Evolutionary conservation across 2,113 vertebrate genomes (phyloP).

Genomic region (Hypomesus transpacificus): DNA sequence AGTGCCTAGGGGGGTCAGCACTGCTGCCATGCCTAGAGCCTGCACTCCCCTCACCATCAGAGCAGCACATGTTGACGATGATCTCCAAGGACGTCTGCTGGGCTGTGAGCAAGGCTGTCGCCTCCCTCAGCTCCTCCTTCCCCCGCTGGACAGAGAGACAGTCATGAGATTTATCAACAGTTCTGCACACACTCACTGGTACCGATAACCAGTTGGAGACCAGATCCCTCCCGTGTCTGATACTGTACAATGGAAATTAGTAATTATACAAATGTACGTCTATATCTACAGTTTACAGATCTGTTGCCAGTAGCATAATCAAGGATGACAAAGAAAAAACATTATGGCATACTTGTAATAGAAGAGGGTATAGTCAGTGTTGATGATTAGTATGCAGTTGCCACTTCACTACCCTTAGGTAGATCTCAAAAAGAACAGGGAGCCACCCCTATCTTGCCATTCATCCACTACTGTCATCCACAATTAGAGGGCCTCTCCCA

Average conservation of each 20-base stretch:
- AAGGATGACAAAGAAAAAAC: no score
- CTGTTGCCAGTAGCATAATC: no score
- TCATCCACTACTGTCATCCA: constrained; percentile 26
- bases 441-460: constrained; percentile 15
- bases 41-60: constrained; percentile 78
- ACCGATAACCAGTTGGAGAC: constrained; percentile 21
- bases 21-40: constrained; percentile 23
- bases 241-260: background rate
- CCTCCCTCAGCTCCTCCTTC: constrained; percentile 84
- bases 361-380: no score
- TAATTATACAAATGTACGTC: background rate
- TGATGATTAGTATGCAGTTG: background rate
- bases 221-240: constrained; percentile 10
- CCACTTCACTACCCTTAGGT: no score
- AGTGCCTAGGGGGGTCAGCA: constrained; percentile 33
- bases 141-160: constrained; percentile 71
- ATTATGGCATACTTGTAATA: no score
- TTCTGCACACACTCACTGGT: constrained; percentile 36
- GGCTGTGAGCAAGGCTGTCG: constrained; percentile 83
- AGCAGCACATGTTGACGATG: constrained; percentile 97
- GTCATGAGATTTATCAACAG: constrained; percentile 46
- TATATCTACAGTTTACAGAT: background rate
- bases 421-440: background rate
- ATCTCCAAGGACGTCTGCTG: constrained; percentile 96
- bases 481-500: constrained; percentile 23